Percentiles rank a stretch among this genome's conserved stretches.
phyloP scores from a whole-genome alignment of 1,140 invertebrate genomes.

The Pararge aegeria region DNA sequence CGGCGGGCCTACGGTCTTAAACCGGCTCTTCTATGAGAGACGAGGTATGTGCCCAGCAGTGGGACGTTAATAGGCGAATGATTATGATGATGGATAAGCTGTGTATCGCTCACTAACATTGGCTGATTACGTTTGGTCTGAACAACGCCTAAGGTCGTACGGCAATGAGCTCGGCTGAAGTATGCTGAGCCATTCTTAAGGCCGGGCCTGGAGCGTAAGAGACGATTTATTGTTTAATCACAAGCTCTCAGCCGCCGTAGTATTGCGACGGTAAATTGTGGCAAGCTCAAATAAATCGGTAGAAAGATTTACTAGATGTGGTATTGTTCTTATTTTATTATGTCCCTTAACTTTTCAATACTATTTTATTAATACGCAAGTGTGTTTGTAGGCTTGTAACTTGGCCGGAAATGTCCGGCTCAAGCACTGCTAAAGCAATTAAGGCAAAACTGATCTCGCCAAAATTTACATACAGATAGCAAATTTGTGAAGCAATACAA shows the following conservation, averaged over 20 bases:
- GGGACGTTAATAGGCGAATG: too few relatives aligned
- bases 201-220: constrained; percentile 33
- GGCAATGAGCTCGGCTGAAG: constrained; percentile 38
- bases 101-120: background rate
- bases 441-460: too few relatives aligned
- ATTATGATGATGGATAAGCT: too few relatives aligned
- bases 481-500: too few relatives aligned
- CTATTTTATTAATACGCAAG: too few relatives aligned
- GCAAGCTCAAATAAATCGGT: constrained; percentile 45
- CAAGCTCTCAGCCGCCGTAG: constrained; percentile 64
- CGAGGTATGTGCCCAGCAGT: too few relatives aligned
- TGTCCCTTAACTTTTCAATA: background rate
- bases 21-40: too few relatives aligned
- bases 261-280: constrained; percentile 75
- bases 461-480: too few relatives aligned
- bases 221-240: constrained; percentile 77
- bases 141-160: constrained; percentile 24
- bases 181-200: constrained; percentile 40
- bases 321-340: background rate
- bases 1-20: too few relatives aligned
- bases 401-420: too few relatives aligned
- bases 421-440: too few relatives aligned
- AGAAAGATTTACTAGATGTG: constrained; percentile 35
- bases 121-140: background rate
- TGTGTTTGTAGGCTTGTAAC: too few relatives aligned